Evolutionary conservation across 35 echinoderm and acorn worm species (phyloP).

Genomic region (Apostichopus californicus): DNA sequence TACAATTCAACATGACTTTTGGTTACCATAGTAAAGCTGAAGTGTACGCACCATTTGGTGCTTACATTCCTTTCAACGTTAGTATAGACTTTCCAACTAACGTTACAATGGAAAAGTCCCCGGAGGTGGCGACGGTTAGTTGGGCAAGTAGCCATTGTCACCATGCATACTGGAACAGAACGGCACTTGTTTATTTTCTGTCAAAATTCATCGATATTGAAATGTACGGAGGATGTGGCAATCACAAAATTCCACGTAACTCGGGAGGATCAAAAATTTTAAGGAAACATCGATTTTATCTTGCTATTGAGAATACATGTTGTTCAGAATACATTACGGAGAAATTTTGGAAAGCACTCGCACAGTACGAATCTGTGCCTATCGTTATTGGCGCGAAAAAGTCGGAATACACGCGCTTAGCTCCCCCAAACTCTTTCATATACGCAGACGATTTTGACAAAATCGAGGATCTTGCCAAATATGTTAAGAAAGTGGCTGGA

Average conservation of each 20-base stretch:
- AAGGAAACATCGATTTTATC: conserved; percentile 59
- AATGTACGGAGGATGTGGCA: conserved; percentile 53
- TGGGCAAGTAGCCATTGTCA: conserved; percentile 50
- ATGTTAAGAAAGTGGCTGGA: conserved; percentile 37
- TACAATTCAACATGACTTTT: neutral
- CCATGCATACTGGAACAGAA: conserved; percentile 43
- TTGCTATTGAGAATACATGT: conserved; percentile 62
- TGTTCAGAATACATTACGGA: conserved; percentile 68
- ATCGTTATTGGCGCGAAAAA: conserved; percentile 55
- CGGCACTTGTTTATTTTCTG: conserved; percentile 35
- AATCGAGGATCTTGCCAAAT: conserved; percentile 25
- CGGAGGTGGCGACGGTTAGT: conserved; percentile 22
- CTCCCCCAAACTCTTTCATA: conserved; percentile 71
- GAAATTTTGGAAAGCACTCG: conserved; percentile 57
- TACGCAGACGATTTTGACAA: conserved; percentile 58
- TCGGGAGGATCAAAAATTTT: conserved; percentile 31
- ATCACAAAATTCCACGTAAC: neutral
- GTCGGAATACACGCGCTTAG: conserved; percentile 50
- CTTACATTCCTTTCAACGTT: neutral
- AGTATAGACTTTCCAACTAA: too few relatives aligned
- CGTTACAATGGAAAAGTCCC: neutral
- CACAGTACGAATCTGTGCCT: conserved; percentile 36
- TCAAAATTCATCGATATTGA: conserved; percentile 26
- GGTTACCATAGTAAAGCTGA: neutral
- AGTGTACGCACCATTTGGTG: neutral